phyloP scores from a whole-genome alignment of 2,888 invertebrate species.

The Cepaea hortensis region DNA sequence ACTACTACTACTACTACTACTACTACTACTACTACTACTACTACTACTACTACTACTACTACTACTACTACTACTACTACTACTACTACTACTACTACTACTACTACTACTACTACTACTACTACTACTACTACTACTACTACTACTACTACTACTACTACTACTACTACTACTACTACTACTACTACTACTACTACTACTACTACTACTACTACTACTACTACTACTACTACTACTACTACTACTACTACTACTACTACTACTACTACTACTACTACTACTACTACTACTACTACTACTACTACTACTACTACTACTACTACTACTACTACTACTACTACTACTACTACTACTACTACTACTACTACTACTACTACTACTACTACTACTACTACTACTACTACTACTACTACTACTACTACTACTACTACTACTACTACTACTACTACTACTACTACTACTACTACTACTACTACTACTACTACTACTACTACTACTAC shows the following conservation, averaged over 20 bases:
- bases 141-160: constrained; percentile 15
- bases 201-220: constrained; percentile 14
- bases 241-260: not conserved
- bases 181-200: constrained; percentile 1
- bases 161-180: constrained; percentile 14
- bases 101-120: constrained; percentile 16
- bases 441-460: constrained; percentile 7
- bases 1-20: too few relatives aligned
- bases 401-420: constrained; percentile 1
- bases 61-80: not conserved
- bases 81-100: constrained; percentile 11
- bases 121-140: constrained; percentile 16
- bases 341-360: constrained; percentile 16
- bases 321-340: constrained; percentile 16
- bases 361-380: constrained; percentile 15
- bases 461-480: not conserved
- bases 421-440: constrained; percentile 11
- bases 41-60: not conserved
- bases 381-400: constrained; percentile 14
- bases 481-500: not conserved
- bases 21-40: not conserved
- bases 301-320: constrained; percentile 11
- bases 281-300: constrained; percentile 3
- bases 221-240: constrained; percentile 3
- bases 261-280: not conserved